These are phyloP conservation scores for Tragelaphus eurycerus DNA, from an alignment of 2,797 vertebrate species.

Conservation along the genomic window DNA sequence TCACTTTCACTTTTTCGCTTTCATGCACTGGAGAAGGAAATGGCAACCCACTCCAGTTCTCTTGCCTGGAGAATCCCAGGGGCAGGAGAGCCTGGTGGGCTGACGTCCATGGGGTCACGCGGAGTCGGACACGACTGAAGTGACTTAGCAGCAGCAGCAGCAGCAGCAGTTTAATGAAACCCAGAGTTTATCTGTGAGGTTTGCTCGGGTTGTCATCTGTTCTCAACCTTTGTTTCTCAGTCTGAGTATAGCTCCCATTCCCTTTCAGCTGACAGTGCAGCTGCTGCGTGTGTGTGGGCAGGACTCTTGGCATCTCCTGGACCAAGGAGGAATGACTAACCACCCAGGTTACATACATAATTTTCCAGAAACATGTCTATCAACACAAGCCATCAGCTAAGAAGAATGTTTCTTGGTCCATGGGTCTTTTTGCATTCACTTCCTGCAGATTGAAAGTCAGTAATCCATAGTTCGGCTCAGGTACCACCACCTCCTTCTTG, in stretches of 20 bases:
- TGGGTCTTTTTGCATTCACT: background rate
- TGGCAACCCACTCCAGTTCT: no score
- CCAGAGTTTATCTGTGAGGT: background rate
- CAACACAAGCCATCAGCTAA: background rate
- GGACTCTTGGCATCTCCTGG: background rate
- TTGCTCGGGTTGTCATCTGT: background rate
- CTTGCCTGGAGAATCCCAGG: no score
- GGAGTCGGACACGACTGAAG: no score
- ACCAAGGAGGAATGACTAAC: background rate
- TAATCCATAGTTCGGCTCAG: background rate
- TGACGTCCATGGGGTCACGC: no score
- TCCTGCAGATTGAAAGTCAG: background rate
- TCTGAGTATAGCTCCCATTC: background rate
- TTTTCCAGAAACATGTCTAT: background rate
- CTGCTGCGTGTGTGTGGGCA: background rate
- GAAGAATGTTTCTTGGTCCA: background rate
- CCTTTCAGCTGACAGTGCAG: background rate
- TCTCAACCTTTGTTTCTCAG: background rate
- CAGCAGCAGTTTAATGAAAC: background rate
- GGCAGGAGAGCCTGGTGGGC: no score
- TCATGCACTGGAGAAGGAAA: no score
- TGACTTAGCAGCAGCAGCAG: no score
- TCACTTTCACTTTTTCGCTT: no score
- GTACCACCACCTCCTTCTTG: background rate
- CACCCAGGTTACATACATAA: background rate